phyloP scores from a whole-genome alignment of 2,113 vertebrate genomes.

The Ciconia stormi region DNA sequence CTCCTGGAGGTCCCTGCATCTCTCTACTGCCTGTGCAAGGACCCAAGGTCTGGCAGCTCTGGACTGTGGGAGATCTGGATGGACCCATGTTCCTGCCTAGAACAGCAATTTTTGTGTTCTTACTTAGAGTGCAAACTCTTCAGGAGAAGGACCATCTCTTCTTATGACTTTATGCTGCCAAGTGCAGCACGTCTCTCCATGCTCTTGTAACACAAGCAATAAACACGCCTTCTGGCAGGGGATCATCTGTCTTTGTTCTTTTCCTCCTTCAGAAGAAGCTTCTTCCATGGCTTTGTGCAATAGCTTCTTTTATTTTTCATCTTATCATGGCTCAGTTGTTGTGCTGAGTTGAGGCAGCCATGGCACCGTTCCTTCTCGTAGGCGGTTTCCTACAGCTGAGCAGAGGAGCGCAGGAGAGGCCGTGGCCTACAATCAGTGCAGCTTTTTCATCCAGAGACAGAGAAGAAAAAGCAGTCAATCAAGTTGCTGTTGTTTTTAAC shows the following conservation, averaged over 20 bases:
- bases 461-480: background rate
- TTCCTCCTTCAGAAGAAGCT: background rate
- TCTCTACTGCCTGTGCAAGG: background rate
- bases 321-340: background rate
- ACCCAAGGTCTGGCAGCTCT: background rate
- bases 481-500: background rate
- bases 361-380: background rate
- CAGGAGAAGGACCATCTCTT: background rate
- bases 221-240: background rate
- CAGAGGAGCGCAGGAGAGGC: background rate
- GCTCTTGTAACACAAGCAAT: fast-evolving
- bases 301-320: background rate
- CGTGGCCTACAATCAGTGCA: background rate
- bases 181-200: background rate
- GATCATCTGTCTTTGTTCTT: background rate
- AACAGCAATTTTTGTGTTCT: background rate
- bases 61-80: background rate
- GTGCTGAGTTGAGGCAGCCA: background rate
- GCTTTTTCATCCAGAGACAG: background rate
- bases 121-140: background rate
- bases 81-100: background rate
- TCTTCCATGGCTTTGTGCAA: background rate
- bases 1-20: background rate
- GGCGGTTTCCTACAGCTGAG: background rate
- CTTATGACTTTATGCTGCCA: background rate